phyloP scores from a whole-genome alignment of 2,113 vertebrate species.

The Oreochromis aureus region DNA sequence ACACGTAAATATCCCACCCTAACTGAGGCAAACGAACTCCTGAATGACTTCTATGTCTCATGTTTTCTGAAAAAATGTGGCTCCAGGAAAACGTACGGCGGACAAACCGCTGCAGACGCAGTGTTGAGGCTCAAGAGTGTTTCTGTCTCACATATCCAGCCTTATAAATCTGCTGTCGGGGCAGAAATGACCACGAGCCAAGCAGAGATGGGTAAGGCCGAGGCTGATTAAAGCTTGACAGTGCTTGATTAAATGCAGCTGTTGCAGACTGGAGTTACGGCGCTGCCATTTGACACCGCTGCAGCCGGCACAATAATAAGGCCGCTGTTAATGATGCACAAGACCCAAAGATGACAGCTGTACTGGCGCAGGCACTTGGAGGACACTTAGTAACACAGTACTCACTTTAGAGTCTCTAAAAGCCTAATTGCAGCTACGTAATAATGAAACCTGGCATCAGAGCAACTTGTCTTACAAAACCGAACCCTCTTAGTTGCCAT shows the following conservation, averaged over 20 bases:
- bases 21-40: not conserved
- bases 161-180: conserved; percentile 24
- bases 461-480: not conserved
- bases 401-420: not conserved
- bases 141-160: conserved; percentile 1
- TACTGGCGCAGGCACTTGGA: not conserved
- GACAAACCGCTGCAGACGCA: not conserved
- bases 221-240: conserved; percentile 38
- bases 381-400: not conserved
- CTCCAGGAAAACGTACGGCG: not conserved
- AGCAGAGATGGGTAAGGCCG: conserved; percentile 33
- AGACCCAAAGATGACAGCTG: not conserved
- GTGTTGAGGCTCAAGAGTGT: not conserved
- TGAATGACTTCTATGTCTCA: not conserved
- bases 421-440: not conserved
- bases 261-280: conserved; percentile 22
- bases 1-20: not conserved
- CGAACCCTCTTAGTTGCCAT: not conserved
- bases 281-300: conserved; percentile 25
- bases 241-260: conserved; percentile 60
- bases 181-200: conserved; percentile 10
- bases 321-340: conserved; percentile 10
- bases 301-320: conserved; percentile 15
- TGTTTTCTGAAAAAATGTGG: not conserved
- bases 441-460: not conserved